Evolutionary conservation across 2,888 invertebrate genomes (phyloP).

Genomic region (Pyrrhia umbra): DNA sequence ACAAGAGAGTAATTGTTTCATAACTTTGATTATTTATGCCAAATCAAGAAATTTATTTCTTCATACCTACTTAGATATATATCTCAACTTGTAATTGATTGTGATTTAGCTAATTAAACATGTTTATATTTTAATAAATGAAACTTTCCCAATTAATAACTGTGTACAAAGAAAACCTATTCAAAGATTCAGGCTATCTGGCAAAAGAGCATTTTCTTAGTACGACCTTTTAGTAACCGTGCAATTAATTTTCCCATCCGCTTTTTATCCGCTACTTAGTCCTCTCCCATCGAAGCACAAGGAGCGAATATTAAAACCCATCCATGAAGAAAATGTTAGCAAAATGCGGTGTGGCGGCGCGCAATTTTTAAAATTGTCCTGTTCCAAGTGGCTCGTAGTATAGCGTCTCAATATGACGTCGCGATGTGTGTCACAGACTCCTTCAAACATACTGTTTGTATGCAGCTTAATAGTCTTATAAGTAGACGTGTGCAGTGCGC

Average conservation of each 20-base stretch:
- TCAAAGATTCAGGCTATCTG: too few species aligned
- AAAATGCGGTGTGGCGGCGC: slow-evolving; percentile 58
- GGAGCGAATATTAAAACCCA: slow-evolving; percentile 73
- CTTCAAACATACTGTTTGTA: slow-evolving; percentile 8
- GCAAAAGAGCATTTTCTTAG: background rate
- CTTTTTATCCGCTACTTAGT: slow-evolving; percentile 32
- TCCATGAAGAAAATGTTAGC: slow-evolving; percentile 67
- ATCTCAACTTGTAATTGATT: background rate
- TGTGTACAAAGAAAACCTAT: too few species aligned
- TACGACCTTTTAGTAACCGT: background rate
- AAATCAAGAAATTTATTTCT: background rate
- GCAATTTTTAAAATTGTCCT: slow-evolving; percentile 70
- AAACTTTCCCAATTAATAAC: too few species aligned
- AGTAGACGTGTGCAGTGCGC: background rate
- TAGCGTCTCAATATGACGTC: slow-evolving; percentile 31
- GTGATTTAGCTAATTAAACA: background rate
- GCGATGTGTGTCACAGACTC: slow-evolving; percentile 30
- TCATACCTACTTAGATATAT: background rate
- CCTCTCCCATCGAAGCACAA: slow-evolving; percentile 49
- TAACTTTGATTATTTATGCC: background rate
- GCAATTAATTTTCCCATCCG: slow-evolving; percentile 3
- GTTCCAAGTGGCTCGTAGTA: slow-evolving; percentile 41
- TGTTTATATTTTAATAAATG: background rate
- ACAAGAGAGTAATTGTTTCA: background rate
- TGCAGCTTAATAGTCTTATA: slow-evolving; percentile 9